These are phyloP conservation scores for Coleophora flavipennella DNA, from an alignment of 2,888 invertebrate species.

Conservation along the genomic window DNA sequence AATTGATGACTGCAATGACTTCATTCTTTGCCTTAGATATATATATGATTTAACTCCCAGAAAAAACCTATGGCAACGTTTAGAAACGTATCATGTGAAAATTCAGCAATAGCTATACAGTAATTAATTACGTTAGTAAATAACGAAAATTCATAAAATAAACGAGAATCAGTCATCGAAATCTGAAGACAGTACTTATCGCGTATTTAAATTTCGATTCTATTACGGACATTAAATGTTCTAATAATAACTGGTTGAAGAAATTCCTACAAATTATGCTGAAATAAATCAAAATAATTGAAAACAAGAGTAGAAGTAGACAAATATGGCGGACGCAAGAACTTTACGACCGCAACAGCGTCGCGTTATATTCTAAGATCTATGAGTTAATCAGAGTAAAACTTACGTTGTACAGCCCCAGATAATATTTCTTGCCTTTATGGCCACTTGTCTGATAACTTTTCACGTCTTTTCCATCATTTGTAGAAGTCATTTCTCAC, in stretches of 20 bases:
- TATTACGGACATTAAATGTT: too few species aligned
- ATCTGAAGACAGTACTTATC: too few species aligned
- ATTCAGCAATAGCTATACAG: too few species aligned
- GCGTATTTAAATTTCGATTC: too few species aligned
- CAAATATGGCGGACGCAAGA: slow-evolving; percentile 70
- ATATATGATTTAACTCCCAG: too few species aligned
- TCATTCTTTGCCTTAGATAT: too few species aligned
- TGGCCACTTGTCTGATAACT: slow-evolving; percentile 59
- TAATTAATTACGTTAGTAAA: too few species aligned
- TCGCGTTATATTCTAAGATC: slow-evolving; percentile 33
- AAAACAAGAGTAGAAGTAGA: slow-evolving; percentile 61
- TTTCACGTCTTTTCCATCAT: slow-evolving; percentile 71
- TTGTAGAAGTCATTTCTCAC: slow-evolving; percentile 73
- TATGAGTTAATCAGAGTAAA: slow-evolving; percentile 31
- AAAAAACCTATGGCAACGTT: too few species aligned
- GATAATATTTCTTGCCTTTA: slow-evolving; percentile 64
- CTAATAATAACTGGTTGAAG: too few species aligned
- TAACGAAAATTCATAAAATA: too few species aligned
- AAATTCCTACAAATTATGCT: slow-evolving; percentile 14
- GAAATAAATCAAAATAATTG: slow-evolving; percentile 33
- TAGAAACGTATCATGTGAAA: too few species aligned
- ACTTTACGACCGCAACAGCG: slow-evolving; percentile 60
- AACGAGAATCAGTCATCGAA: too few species aligned
- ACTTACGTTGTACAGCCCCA: slow-evolving; percentile 68
- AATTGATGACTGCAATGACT: slow-evolving; percentile 1